Conservation (phyloP, 1,140 invertebrate genomes). For the Pomacea maculata region DNA sequence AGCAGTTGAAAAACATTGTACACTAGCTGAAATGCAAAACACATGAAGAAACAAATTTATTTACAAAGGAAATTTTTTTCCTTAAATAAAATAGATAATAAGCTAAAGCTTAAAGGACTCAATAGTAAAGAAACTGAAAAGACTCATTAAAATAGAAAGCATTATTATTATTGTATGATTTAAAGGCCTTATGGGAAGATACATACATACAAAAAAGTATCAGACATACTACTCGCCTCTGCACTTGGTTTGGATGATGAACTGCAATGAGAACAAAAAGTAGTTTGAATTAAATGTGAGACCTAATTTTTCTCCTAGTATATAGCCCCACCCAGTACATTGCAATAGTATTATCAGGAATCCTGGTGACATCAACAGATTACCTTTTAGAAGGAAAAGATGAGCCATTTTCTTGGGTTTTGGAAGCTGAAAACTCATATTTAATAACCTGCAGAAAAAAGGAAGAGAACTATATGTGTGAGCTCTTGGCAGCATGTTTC, state of each 20-base stretch:
- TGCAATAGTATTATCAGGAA: too few relatives aligned
- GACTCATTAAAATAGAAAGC: not conserved
- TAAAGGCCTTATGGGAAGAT: not conserved
- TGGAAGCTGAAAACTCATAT: not conserved
- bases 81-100: not conserved
- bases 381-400: too few relatives aligned
- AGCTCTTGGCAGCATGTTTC: too few relatives aligned
- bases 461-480: not conserved
- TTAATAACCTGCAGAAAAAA: slow-evolving; percentile 2
- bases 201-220: not conserved
- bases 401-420: not conserved
- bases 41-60: too few relatives aligned
- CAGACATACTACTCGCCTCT: slow-evolving; percentile 12
- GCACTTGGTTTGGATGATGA: slow-evolving; percentile 4
- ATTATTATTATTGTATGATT: not conserved
- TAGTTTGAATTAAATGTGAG: too few relatives aligned
- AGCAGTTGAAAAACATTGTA: slow-evolving; percentile 77
- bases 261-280: not conserved
- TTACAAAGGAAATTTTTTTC: too few relatives aligned
- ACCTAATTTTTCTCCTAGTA: too few relatives aligned
- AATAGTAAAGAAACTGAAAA: not conserved
- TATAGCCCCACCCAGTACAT: too few relatives aligned
- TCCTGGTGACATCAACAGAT: too few relatives aligned
- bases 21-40: slow-evolving; percentile 66
- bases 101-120: not conserved